Conservation (phyloP, 2,113 vertebrate species). For the Oncorhynchus nerka region DNA sequence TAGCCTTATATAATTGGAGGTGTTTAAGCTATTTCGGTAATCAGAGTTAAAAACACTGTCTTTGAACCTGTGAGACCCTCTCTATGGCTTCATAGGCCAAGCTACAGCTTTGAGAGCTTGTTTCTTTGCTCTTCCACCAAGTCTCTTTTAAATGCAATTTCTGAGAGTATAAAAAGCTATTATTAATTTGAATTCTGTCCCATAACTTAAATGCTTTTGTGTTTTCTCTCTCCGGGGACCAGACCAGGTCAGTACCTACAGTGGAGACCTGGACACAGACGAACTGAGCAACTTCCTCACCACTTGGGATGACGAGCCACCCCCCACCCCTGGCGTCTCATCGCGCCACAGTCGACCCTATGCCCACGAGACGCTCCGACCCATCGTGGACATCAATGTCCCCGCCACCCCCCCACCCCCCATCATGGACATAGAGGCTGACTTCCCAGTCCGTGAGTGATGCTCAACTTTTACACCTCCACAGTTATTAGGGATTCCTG, state of each 20-base stretch:
- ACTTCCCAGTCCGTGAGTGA: slow-evolving; percentile 84
- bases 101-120: no score
- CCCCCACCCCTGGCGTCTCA: slow-evolving; percentile 51
- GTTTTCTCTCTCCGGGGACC: slow-evolving; percentile 20
- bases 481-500: background rate
- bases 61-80: no score
- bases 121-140: no score
- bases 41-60: no score
- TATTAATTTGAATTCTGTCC: no score
- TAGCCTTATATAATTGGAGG: no score
- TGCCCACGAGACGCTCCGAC: slow-evolving; percentile 43
- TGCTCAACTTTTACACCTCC: no score
- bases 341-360: slow-evolving; percentile 15
- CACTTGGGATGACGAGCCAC: slow-evolving; percentile 88
- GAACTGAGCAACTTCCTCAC: slow-evolving; percentile 87
- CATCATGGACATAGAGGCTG: slow-evolving; percentile 88
- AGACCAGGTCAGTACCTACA: slow-evolving; percentile 87
- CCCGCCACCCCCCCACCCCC: slow-evolving; percentile 63
- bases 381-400: slow-evolving; percentile 30
- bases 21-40: no score
- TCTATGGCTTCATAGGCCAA: no score
- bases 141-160: no score
- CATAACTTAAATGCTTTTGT: no score
- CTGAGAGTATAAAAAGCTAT: no score
- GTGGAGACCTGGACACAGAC: slow-evolving; percentile 88